A percentile compares a stretch with the other conserved stretches of the same genome.
Conservation (phyloP, 2,797 vertebrate species). For the Leuciscus waleckii region DNA sequence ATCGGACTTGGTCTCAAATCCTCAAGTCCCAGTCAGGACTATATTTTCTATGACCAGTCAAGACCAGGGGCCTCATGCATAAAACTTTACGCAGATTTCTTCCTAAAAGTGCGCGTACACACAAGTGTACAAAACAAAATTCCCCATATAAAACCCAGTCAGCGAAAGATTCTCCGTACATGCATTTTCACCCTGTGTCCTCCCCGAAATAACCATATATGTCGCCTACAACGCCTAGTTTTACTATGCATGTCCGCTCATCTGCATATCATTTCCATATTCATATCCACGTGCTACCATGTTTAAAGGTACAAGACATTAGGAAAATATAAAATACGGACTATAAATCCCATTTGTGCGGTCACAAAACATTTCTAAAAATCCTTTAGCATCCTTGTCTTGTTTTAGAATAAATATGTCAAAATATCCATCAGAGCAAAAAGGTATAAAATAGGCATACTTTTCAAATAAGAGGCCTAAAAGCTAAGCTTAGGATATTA, state of each 20-base stretch:
- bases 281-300: too few relatives aligned
- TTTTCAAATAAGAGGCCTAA: too few relatives aligned
- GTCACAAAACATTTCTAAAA: background rate
- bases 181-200: too few relatives aligned
- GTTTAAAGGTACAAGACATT: background rate
- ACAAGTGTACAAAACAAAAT: background rate
- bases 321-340: background rate
- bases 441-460: too few relatives aligned
- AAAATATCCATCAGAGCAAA: too few relatives aligned
- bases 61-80: background rate
- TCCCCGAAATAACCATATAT: too few relatives aligned
- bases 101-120: background rate
- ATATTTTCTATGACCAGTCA: background rate
- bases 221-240: too few relatives aligned
- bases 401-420: too few relatives aligned
- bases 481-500: too few relatives aligned
- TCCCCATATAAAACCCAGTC: background rate
- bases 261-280: background rate
- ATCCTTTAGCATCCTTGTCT: too few relatives aligned
- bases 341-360: background rate
- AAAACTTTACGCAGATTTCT: background rate
- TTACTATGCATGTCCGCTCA: background rate
- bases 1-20: too few relatives aligned
- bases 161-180: background rate
- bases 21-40: background rate